Conservation (phyloP, 2,888 invertebrate species). For the Melieria crassipennis region DNA sequence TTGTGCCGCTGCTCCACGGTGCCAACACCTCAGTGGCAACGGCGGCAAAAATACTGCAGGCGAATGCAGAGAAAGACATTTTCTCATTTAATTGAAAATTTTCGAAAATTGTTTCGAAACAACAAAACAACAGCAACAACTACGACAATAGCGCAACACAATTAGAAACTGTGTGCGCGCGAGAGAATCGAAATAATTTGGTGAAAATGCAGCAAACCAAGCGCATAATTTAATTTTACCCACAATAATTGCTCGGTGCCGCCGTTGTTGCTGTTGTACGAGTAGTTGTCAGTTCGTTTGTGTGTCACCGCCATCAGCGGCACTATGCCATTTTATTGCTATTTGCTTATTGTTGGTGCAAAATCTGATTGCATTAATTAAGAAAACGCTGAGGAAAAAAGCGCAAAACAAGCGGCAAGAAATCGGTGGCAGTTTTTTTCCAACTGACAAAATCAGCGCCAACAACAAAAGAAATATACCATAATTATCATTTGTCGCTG, state of each 20-base stretch:
- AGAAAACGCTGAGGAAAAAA: conserved; percentile 37
- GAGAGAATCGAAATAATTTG: conserved; percentile 34
- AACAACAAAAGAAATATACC: no score
- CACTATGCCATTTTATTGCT: conserved; percentile 7
- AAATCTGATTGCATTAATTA: conserved; percentile 58
- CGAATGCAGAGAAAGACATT: no score
- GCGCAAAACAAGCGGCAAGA: background rate
- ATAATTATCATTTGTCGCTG: no score
- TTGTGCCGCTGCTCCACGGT: no score
- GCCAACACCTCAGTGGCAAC: no score
- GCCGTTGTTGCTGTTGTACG: conserved; percentile 26
- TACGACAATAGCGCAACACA: conserved; percentile 11
- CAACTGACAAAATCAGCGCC: no score
- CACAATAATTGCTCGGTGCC: conserved; percentile 35
- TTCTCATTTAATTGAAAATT: no score
- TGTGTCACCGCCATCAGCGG: background rate
- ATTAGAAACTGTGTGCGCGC: conserved; percentile 22
- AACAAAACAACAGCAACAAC: conserved; percentile 4
- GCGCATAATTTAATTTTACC: conserved; percentile 58
- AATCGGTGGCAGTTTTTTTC: conserved; percentile 27
- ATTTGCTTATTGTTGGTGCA: conserved; percentile 21
- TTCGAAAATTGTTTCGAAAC: background rate
- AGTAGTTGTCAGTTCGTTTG: background rate
- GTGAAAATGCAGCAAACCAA: conserved; percentile 54
- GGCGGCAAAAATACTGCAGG: no score